These are phyloP conservation scores for Penaeus chinensis DNA, from an alignment of 1,140 invertebrate species.

Conservation along the genomic window DNA sequence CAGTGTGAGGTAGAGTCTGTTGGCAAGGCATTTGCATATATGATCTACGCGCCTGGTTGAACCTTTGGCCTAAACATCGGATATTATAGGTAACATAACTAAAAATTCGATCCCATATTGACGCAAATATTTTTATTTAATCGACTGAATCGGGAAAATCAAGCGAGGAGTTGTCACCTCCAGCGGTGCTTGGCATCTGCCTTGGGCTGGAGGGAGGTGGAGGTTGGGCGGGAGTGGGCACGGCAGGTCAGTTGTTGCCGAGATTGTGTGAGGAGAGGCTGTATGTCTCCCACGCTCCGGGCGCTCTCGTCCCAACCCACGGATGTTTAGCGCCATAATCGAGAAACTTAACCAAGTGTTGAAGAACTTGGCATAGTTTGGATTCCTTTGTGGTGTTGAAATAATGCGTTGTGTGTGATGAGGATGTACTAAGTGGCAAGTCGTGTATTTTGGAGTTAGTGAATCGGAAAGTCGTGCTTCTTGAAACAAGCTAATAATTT, in stretches of 20 bases:
- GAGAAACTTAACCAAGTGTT: not conserved
- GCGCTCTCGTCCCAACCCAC: slow-evolving; percentile 30
- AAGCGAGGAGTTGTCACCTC: no score
- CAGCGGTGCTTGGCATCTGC: no score
- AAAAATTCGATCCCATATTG: no score
- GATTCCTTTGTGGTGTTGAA: not conserved
- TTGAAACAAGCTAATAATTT: not conserved
- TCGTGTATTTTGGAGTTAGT: slow-evolving; percentile 20
- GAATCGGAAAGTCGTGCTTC: slow-evolving; percentile 25
- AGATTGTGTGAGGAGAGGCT: slow-evolving; percentile 26
- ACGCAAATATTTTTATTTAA: no score
- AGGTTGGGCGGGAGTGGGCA: no score
- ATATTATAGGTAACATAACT: no score
- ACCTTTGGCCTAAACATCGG: no score
- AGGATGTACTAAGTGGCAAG: slow-evolving; percentile 9
- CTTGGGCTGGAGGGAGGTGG: no score
- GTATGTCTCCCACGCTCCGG: slow-evolving; percentile 14
- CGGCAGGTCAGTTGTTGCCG: slow-evolving; percentile 25
- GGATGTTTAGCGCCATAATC: slow-evolving; percentile 14
- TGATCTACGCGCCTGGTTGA: no score
- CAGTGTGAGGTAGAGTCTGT: no score
- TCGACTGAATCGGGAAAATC: no score
- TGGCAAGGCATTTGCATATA: no score
- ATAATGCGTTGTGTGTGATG: slow-evolving; percentile 9
- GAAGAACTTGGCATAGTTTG: not conserved